Conservation (phyloP, 37 sponge, comb jelly and placozoan genomes). For the Oscarella lobularis region DNA sequence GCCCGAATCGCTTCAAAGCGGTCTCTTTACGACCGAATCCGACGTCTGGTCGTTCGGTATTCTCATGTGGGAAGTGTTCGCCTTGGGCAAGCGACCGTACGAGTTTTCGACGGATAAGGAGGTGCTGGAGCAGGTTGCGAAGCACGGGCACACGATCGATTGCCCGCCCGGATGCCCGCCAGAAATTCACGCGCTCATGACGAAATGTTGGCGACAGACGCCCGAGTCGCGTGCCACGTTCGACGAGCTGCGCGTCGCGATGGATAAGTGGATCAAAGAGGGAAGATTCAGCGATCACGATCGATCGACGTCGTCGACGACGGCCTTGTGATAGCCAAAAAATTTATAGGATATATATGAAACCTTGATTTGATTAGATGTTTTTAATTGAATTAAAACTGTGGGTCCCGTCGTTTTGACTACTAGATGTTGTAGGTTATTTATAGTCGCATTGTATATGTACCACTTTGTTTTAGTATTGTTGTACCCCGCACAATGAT, state of each 20-base stretch:
- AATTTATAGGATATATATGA: no score
- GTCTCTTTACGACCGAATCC: neutral
- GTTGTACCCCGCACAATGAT: no score
- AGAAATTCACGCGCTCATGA: neutral
- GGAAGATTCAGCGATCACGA: neutral
- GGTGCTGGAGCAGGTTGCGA: neutral
- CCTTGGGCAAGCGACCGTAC: neutral
- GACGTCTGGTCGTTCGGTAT: slow-evolving; percentile 1
- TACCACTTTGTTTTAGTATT: no score
- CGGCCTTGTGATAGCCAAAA: neutral
- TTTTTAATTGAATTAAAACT: no score
- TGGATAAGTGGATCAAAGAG: neutral
- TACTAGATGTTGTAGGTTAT: no score
- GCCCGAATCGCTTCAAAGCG: neutral
- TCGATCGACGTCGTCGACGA: neutral
- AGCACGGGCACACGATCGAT: neutral
- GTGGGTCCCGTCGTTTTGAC: no score
- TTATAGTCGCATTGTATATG: no score
- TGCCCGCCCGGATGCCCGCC: neutral
- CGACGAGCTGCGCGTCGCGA: neutral
- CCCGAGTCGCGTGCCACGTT: neutral
- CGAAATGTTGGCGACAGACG: slow-evolving; percentile 1
- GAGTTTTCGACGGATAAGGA: neutral
- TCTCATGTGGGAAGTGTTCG: slow-evolving; percentile 2
- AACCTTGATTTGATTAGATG: no score